Base-by-base conservation (phyloP, 2,888 invertebrate species). In the Cactoblastis cactorum region DNA sequence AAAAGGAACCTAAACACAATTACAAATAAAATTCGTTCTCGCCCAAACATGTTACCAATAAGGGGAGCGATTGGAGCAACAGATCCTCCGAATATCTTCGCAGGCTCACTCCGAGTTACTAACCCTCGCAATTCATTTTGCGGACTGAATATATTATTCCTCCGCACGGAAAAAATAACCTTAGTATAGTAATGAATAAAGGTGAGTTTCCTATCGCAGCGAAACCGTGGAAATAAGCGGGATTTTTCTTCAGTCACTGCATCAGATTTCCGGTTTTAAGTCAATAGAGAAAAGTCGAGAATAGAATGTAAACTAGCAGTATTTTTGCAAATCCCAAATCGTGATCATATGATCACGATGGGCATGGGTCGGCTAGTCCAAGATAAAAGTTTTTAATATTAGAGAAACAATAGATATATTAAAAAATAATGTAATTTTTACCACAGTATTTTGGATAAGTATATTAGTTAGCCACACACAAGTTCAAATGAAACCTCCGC, bases 121-220 rank as follows among this genome's bases (percentile, higher is more conserved):
- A 88, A 88, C 87, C 85, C 82, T 84, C 83, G 82, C 87, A 88
- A 89, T 89, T 89, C 88, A 89, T 89, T 88, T 88, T 87, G 85
- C 76, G 84, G 85, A 87, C 85, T 83, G 89, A 89, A 89, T 89
- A 89, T 78, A 88, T 89, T 89, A 87, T 64, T 57, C 55, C 50
- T 49, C 56, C 60, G 67, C 78, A 78, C 71, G 65, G 73, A 67
- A 83, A 75, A 83, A 74, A 71, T 71, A 61, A 80, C 85, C 74
- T 77, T 74, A 3, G 3, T 78, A 71, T 28, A 56, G 38, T 59
- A 56, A 56, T 59, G 50, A 56, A 72, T 79, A 86, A 76, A 74
- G 72, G 58, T 65, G 69, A 80, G 70, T 78, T 73, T 86, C 69
- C 71, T 59, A 70, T 61, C 53, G 57, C 58, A 56, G 57, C 53